phyloP scores from a whole-genome alignment of 2,797 vertebrate genomes.

The Myotis pilosus region DNA sequence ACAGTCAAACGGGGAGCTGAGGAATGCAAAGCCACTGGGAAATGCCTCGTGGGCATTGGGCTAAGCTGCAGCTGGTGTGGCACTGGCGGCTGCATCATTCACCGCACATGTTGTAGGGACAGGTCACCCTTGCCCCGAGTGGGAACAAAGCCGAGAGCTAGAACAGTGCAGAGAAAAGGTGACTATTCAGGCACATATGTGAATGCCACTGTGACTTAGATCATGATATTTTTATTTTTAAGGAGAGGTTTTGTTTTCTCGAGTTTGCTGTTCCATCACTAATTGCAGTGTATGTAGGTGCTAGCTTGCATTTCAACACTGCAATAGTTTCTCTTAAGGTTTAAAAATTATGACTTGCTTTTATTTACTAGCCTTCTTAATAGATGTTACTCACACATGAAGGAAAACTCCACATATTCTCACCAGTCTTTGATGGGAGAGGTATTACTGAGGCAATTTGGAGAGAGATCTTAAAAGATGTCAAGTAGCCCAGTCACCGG shows the following conservation, averaged over 20 bases:
- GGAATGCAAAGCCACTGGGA: not conserved
- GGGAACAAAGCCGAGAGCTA: not conserved
- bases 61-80: not conserved
- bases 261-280: slow-evolving; percentile 17
- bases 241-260: not conserved
- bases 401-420: slow-evolving; percentile 51
- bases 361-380: slow-evolving; percentile 67
- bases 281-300: not conserved
- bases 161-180: not conserved
- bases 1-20: not conserved
- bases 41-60: not conserved
- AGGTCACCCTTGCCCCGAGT: rapidly evolving
- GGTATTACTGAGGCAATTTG: slow-evolving; percentile 40
- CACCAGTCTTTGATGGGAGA: slow-evolving; percentile 52
- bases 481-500: not conserved
- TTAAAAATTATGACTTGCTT: slow-evolving; percentile 69
- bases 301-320: not conserved
- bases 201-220: not conserved
- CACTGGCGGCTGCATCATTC: not conserved
- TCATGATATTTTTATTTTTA: not conserved
- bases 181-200: not conserved
- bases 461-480: slow-evolving; percentile 23
- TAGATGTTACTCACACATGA: slow-evolving; percentile 53
- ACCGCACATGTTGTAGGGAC: not conserved
- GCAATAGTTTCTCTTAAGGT: slow-evolving; percentile 51